These are phyloP conservation scores for Triops cancriformis DNA, from an alignment of 1,140 invertebrate species.

Conservation along the genomic window DNA sequence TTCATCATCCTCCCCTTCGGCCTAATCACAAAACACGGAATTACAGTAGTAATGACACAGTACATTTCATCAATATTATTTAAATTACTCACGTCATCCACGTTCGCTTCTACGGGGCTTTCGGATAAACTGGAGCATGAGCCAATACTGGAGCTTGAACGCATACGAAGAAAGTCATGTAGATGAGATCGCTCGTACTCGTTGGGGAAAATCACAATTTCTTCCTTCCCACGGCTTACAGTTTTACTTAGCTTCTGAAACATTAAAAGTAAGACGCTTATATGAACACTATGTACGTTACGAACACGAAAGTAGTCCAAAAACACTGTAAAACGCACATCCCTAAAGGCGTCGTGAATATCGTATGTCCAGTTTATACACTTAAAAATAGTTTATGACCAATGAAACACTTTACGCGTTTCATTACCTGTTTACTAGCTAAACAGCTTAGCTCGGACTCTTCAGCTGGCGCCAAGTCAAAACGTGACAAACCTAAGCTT, in stretches of 20 bases:
- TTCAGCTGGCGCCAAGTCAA: conserved; percentile 46
- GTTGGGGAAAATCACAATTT: conserved; percentile 39
- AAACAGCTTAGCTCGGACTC: conserved; percentile 20
- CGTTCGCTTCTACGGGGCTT: conserved; percentile 27
- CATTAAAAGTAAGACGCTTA: conserved; percentile 9
- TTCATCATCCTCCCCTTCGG: conserved; percentile 31
- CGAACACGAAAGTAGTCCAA: neutral
- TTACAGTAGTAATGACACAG: no score
- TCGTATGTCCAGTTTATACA: no score
- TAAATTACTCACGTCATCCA: conserved; percentile 18
- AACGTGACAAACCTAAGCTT: conserved; percentile 44
- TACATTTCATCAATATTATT: no score
- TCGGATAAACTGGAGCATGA: conserved; percentile 23
- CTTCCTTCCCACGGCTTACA: conserved; percentile 40
- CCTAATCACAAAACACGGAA: neutral
- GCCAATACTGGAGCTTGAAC: conserved; percentile 31
- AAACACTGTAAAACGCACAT: neutral
- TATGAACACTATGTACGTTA: neutral
- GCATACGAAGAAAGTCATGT: conserved; percentile 35
- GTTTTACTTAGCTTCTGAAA: conserved; percentile 35
- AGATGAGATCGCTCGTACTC: conserved; percentile 35
- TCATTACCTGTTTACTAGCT: conserved; percentile 15
- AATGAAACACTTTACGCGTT: neutral
- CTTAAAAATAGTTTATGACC: neutral
- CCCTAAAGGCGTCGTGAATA: no score